Evolutionary conservation across 2,888 invertebrate genomes (phyloP).

Genomic region (Gisinianus flammeolus): DNA sequence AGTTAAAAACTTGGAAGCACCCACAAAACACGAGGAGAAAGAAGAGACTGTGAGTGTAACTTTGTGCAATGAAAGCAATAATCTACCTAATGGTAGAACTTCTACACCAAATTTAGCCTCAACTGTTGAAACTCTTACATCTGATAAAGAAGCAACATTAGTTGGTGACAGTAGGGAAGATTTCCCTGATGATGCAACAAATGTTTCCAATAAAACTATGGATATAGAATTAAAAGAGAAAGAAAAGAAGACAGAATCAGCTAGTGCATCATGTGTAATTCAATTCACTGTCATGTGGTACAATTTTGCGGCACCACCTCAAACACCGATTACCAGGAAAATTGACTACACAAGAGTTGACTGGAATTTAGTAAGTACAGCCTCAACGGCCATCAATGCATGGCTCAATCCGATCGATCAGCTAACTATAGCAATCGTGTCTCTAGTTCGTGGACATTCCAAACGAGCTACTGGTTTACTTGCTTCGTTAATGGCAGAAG

Average conservation of each 20-base stretch:
- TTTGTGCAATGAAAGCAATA: slow-evolving; percentile 52
- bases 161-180: slow-evolving; percentile 62
- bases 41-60: slow-evolving; percentile 56
- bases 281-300: slow-evolving; percentile 93
- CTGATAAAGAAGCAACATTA: slow-evolving; percentile 41
- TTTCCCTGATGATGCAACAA: background rate
- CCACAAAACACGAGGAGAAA: slow-evolving; percentile 48
- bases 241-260: slow-evolving; percentile 60
- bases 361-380: slow-evolving; percentile 95
- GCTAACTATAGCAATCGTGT: slow-evolving; percentile 81
- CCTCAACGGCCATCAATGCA: slow-evolving; percentile 94
- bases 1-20: slow-evolving; percentile 56
- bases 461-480: slow-evolving; percentile 83
- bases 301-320: slow-evolving; percentile 95
- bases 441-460: slow-evolving; percentile 79
- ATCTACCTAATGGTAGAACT: slow-evolving; percentile 17
- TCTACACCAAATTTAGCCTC: slow-evolving; percentile 50
- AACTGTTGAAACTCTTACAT: slow-evolving; percentile 43
- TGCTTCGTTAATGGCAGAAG: slow-evolving; percentile 94
- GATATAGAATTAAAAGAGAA: slow-evolving; percentile 63
- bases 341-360: slow-evolving; percentile 93
- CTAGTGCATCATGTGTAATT: slow-evolving; percentile 76
- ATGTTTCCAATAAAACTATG: background rate
- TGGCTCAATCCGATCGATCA: slow-evolving; percentile 97
- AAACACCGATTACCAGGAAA: slow-evolving; percentile 90